Base-by-base conservation (phyloP, 2,113 vertebrate species). In the Ophthalmolycus amberensis region DNA sequence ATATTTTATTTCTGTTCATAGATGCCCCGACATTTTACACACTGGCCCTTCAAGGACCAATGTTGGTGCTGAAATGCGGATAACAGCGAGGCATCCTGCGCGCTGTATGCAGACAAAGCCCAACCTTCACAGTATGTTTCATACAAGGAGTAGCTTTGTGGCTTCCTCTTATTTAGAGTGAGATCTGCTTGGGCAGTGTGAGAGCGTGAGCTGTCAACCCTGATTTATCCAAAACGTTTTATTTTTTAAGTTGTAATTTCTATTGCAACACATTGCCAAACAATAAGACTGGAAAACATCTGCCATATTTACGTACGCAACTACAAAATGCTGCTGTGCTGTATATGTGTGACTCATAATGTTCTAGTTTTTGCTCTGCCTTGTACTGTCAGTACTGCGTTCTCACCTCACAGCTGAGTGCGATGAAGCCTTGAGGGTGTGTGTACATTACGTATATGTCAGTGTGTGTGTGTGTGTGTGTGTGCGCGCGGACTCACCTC, bases 401-500 rank as follows among this genome's bases (percentile, higher is more conserved):
- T n/a, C 29, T 74, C 12, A 62, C 32, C 40, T 80, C 68, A 58
- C 66, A 75, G 60, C 44, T 0, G 60, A 79, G 60, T 38, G 50
- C 2, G 3, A 67, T 15, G n/a, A 52, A 73, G 84, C 70, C 64
- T 72, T 5, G 20, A 14, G 7, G 25, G 48, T 79, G 74, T 54
- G 44, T 50, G 63, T 64, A 37, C 22, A 48, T 72, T 27, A 42
- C 15, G 20, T 63, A 27, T 56, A 5, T 6, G 14, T 79, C 9
- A 56, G 34, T 32, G 34, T 20, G 42, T 79, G 12, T 60, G 29
- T 29, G 48, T 80, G 18, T 63, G 32, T n/a, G 44, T 80, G 18
- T 54, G 27, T 34, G 44, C 11, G 52, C 29, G 56, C 8, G 46
- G 46, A 50, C 96, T 96, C 87, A 99, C 98, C 94, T 99, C 98